Base-by-base conservation (phyloP, 1,140 invertebrate genomes). In the Drosophila carrolli region DNA sequence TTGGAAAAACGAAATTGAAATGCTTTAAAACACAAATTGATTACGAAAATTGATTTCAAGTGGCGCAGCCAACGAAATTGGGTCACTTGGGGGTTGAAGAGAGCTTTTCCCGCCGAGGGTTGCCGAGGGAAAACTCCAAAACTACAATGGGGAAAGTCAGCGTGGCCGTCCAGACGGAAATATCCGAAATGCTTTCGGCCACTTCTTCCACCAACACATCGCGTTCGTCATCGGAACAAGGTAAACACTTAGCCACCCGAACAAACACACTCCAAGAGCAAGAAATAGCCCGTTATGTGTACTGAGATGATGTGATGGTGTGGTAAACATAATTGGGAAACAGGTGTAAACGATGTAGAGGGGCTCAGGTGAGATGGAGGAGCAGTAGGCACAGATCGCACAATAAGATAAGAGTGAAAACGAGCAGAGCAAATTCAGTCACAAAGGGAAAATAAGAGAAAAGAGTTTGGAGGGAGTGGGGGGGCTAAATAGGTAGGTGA, bases 101-200 rank as follows among this genome's bases (percentile, higher is more conserved):
- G 19, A 44, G 73, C 43, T 43, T 60, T 59, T 53, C 46, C 50
- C 19, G 19, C 35, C 40, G 8, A 63, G 40, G 40, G n/a, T 32
- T 10, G 38, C 61, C 61, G 23, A n/a, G 54, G 55, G 29, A 60
- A 59, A 60, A 35, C 29, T 60, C 60, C 16, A 29, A 23, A 23
- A 37, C 0, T 40, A 44, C 4, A 23, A 88, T 88, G 85, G 40
- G 38, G 27, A 92, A 92, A 91, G 67, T 89, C 50, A 78, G 74
- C 75, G 89, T 91, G 46, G 91, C 86, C 35, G 83, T 92, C n/a
- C 91, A 92, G 75, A 92, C 91, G 63, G 91, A 91, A 54, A 62
- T 92, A 44, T 83, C 63, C 32, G 91, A 91, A 77, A 81, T 91
- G 85, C 79, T 91, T 48, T 91, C 86, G 23, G 65, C 83, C 48